A percentile compares a stretch with the other conserved stretches of the same genome.
These are phyloP conservation scores for Antennarius maculatus DNA, from an alignment of 2,797 vertebrate species.

Conservation along the genomic window DNA sequence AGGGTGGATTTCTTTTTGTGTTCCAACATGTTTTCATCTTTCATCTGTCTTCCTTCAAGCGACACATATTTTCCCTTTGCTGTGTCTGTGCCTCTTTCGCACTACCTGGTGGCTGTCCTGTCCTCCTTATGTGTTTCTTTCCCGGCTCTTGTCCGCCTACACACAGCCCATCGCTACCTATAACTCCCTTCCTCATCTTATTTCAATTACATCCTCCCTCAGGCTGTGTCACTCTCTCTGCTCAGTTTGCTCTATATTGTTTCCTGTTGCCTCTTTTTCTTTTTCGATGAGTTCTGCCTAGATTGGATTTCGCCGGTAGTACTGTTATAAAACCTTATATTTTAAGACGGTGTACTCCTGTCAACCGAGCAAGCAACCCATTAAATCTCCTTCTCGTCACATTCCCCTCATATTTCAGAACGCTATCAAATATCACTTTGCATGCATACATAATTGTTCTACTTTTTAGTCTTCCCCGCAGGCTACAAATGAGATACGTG, in stretches of 20 bases:
- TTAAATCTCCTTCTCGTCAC: slow-evolving; percentile 17
- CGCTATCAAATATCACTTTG: slow-evolving; percentile 29
- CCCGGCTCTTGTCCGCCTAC: slow-evolving; percentile 34
- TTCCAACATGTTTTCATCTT: slow-evolving; percentile 27
- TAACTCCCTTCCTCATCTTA: slow-evolving; percentile 53
- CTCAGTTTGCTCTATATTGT: slow-evolving; percentile 57
- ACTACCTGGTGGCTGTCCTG: slow-evolving; percentile 34
- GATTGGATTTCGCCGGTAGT: slow-evolving; percentile 49
- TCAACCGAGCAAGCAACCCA: slow-evolving; percentile 4
- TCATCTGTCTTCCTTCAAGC: slow-evolving; percentile 46
- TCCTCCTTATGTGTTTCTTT: slow-evolving; percentile 32
- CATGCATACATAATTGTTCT: slow-evolving; percentile 12
- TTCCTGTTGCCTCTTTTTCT: slow-evolving; percentile 36
- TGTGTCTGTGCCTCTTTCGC: slow-evolving; percentile 15
- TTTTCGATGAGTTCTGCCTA: slow-evolving; percentile 29
- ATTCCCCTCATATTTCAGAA: slow-evolving; percentile 15
- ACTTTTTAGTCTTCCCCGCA: slow-evolving; percentile 8
- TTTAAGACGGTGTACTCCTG: slow-evolving; percentile 22
- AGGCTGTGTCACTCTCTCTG: slow-evolving; percentile 60
- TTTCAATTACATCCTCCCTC: slow-evolving; percentile 72
- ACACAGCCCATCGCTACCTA: slow-evolving; percentile 30
- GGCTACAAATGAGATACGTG: slow-evolving; percentile 4
- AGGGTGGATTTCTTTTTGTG: slow-evolving; percentile 15
- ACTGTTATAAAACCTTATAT: slow-evolving; percentile 35
- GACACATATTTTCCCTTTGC: slow-evolving; percentile 28